Conservation (phyloP, 2,113 vertebrate species). For the Coturnix japonica region DNA sequence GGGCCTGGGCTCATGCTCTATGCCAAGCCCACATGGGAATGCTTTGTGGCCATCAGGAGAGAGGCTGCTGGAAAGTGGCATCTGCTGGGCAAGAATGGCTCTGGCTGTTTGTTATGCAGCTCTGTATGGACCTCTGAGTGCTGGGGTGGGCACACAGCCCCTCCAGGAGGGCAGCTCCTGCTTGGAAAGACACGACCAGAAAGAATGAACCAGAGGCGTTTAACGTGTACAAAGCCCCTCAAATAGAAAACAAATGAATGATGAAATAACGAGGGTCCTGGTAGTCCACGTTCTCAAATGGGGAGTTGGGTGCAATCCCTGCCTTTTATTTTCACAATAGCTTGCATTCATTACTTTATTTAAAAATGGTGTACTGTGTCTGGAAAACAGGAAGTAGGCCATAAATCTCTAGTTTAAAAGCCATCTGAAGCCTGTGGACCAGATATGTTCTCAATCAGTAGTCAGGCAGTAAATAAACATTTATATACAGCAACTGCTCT, state of each 20-base stretch:
- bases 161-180: background rate
- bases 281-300: background rate
- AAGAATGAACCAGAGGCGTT: background rate
- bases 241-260: background rate
- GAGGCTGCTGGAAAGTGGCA: background rate
- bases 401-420: slow-evolving; percentile 82
- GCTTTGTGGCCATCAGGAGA: background rate
- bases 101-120: background rate
- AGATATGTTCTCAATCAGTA: slow-evolving; percentile 86
- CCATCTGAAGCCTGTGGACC: slow-evolving; percentile 81
- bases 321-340: slow-evolving; percentile 72
- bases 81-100: accelerated
- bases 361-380: slow-evolving; percentile 74
- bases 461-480: slow-evolving; percentile 88
- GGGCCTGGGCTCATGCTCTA: accelerated
- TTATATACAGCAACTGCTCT: slow-evolving; percentile 79
- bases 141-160: background rate
- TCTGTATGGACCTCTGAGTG: background rate
- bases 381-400: slow-evolving; percentile 83
- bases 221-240: background rate
- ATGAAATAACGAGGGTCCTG: background rate
- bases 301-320: slow-evolving; percentile 31
- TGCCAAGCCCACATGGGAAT: background rate
- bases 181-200: background rate
- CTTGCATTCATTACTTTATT: slow-evolving; percentile 77